Evolutionary conservation across 2,113 vertebrate species (phyloP), one percentile per base, ranked within the genome.

Genomic region (Todiramphus saurophagus): DNA sequence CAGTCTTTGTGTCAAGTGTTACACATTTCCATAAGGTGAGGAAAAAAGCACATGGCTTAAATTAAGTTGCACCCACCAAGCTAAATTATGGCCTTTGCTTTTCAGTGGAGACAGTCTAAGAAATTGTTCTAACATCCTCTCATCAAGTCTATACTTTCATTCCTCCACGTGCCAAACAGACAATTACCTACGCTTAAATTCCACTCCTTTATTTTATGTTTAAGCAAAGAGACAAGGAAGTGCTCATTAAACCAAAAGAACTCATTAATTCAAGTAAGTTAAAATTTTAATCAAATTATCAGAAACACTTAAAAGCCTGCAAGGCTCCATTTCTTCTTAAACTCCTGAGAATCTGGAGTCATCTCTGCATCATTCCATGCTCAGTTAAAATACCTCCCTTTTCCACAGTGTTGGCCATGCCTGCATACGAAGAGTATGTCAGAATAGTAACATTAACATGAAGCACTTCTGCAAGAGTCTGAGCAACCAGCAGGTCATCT

Each of bases 381-480:
- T 51, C 1, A 2, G 23, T 7, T 53, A 79, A 43, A 87, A 39
- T 13, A 72, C 3, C 15, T 84, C 28, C 50, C 37, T 69, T 76
- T 30, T 73, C n/a, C 53, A 56, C 48, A 76, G 69, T 3, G 3
- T 0, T 67, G 76, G 16, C 16, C 62, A 39, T 12, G 9, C 13
- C 58, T 48, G 33, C 30, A 31, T 2, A 41, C 0, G 0, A 44
- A 50, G 11, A 64, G 2, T 35, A 33, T 43, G 13, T 60, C 33
- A 28, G 23, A 85, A 51, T 3, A 59, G 31, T 8, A 89, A 67
- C 9, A 6, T 28, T 74, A 70, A 48, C 31, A 73, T 10, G 16
- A 92, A 87, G 17, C 37, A 63, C 39, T 73, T 85, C 35, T 39
- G 35, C 35, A 68, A n/a, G 31, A 5, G 9, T 20, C 64, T 33